These are phyloP conservation scores for Accipiter virgatus DNA, from an alignment of 2,113 vertebrate species.

Conservation along the genomic window DNA sequence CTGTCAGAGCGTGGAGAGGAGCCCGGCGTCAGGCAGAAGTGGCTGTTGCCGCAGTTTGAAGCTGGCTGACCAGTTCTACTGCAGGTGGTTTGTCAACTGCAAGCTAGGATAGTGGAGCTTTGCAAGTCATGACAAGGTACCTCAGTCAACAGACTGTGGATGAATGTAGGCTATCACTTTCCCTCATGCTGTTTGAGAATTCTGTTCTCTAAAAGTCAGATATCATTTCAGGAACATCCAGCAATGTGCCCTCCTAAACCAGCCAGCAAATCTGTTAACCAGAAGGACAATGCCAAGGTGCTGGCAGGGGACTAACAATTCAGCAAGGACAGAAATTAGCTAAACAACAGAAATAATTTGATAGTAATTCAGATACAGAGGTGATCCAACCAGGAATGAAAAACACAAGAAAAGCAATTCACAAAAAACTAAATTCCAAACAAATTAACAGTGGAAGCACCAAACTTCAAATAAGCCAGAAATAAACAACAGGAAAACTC, in stretches of 20 bases:
- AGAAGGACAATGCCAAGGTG: background rate
- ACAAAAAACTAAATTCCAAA: background rate
- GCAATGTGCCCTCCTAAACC: background rate
- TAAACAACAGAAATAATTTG: background rate
- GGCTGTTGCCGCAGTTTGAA: background rate
- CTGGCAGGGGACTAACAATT: background rate
- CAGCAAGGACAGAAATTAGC: background rate
- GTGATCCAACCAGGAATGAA: background rate
- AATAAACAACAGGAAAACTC: background rate
- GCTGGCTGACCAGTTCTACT: background rate
- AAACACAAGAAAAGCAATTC: background rate
- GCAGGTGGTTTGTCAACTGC: background rate
- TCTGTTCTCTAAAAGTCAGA: background rate
- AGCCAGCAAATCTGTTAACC: background rate
- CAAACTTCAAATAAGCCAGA: background rate
- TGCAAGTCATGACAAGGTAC: background rate
- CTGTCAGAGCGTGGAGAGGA: background rate
- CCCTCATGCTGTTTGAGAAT: background rate
- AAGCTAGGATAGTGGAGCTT: background rate
- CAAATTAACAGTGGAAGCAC: background rate
- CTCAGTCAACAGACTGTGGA: background rate
- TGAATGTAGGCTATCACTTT: background rate
- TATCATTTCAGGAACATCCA: background rate
- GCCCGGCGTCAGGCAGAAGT: background rate
- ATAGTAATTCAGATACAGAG: background rate